A percentile compares a stretch with the other conserved stretches of the same genome.
These are phyloP conservation scores for Tortrix viridana DNA, from an alignment of 2,888 invertebrate species.

Conservation along the genomic window DNA sequence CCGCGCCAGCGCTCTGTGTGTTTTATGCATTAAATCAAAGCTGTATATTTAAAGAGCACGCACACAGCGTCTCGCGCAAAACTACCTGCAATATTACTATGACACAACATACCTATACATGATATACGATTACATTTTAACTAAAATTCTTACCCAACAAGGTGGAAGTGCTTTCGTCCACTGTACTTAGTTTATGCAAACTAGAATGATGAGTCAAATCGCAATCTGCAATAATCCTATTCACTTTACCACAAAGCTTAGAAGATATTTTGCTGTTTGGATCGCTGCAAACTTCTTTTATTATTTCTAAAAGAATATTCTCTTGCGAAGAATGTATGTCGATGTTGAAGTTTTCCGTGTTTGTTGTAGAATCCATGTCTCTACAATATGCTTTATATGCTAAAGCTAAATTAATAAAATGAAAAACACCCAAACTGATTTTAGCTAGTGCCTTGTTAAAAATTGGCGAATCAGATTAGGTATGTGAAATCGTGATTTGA, in stretches of 20 bases:
- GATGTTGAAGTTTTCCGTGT: conserved; percentile 52
- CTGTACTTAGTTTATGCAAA: conserved; percentile 69
- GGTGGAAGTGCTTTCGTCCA: conserved; percentile 72
- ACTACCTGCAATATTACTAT: too few species aligned
- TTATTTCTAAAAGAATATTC: conserved; percentile 66
- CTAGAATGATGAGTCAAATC: conserved; percentile 71
- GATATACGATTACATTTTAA: too few species aligned
- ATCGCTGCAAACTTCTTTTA: conserved; percentile 67
- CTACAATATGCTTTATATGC: too few species aligned
- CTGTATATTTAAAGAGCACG: too few species aligned
- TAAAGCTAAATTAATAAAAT: too few species aligned
- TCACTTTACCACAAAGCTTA: conserved; percentile 68
- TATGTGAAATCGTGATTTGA: too few species aligned
- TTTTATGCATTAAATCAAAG: not conserved
- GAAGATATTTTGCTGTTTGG: conserved; percentile 54
- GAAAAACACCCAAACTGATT: too few species aligned
- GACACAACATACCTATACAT: too few species aligned
- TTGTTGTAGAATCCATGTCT: conserved; percentile 65
- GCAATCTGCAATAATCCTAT: conserved; percentile 70
- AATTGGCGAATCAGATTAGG: too few species aligned
- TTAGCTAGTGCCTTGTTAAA: too few species aligned
- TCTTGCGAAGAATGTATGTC: conserved; percentile 62
- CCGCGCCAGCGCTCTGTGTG: too few species aligned
- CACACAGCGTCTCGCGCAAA: too few species aligned
- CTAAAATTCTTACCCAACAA: conserved; percentile 61